phyloP scores from a whole-genome alignment of 1,140 invertebrate species.

The Drosophila kepulauana region DNA sequence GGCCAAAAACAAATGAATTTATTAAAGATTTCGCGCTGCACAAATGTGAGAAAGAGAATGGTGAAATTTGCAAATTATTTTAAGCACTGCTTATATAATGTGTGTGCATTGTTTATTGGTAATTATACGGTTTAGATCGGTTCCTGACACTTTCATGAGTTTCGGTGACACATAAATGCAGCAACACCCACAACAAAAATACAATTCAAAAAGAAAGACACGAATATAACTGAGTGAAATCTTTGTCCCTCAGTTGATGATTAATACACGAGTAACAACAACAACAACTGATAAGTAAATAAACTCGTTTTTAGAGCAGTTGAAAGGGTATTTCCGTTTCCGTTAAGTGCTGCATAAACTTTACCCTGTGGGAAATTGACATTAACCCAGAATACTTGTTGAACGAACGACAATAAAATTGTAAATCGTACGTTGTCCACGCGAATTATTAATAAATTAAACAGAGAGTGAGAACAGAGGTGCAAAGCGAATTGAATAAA shows the following conservation, averaged over 20 bases:
- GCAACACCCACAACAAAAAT: conserved; percentile 3
- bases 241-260: conserved; percentile 36
- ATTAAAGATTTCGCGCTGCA: conserved; percentile 22
- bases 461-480: conserved; percentile 12
- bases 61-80: conserved; percentile 19
- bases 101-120: conserved; percentile 5
- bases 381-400: conserved; percentile 6
- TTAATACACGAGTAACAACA: conserved; percentile 35
- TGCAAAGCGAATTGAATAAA: conserved; percentile 11
- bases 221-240: conserved; percentile 1
- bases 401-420: conserved; percentile 5
- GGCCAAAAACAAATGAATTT: conserved; percentile 37
- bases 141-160: not conserved
- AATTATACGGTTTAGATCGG: conserved; percentile 3
- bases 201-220: conserved; percentile 1
- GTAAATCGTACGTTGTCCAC: conserved; percentile 17
- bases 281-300: conserved; percentile 16
- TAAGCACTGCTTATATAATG: conserved; percentile 30
- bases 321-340: conserved; percentile 3
- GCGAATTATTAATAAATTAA: conserved; percentile 45
- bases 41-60: conserved; percentile 5
- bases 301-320: conserved; percentile 7
- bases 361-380: not conserved
- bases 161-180: not conserved
- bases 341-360: not conserved